Percentiles rank a stretch among this genome's conserved stretches.
phyloP scores from a whole-genome alignment of 2,797 vertebrate genomes.

The Lacerta agilis region DNA sequence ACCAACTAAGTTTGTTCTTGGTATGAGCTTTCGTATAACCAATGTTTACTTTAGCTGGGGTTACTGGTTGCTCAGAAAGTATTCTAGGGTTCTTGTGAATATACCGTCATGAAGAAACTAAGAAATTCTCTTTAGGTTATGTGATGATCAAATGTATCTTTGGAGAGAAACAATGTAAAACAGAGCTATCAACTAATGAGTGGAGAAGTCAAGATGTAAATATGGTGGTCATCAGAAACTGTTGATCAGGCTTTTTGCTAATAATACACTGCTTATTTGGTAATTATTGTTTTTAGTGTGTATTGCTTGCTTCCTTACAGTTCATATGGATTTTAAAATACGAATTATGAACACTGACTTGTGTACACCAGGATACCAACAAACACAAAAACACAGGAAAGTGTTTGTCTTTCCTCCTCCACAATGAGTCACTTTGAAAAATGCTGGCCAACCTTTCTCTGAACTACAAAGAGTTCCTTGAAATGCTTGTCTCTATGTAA shows the following conservation, averaged over 20 bases:
- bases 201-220: neutral
- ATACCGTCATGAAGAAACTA: no score
- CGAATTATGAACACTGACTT: neutral
- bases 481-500: neutral
- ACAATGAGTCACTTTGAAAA: neutral
- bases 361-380: neutral
- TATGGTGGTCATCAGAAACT: no score
- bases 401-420: neutral
- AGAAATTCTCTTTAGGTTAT: neutral
- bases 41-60: no score
- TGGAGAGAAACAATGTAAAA: neutral
- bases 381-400: neutral
- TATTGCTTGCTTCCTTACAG: neutral
- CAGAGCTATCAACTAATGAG: no score
- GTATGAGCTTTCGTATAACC: no score
- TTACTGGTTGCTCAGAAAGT: no score
- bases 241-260: neutral
- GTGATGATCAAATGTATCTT: neutral
- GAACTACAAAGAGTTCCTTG: neutral
- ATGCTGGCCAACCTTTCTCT: neutral
- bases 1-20: no score
- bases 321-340: neutral
- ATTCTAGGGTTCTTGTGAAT: no score
- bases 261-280: neutral
- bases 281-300: neutral